Evolutionary conservation across 1,140 invertebrate genomes (phyloP).

Genomic region (Papilio glaucus): DNA sequence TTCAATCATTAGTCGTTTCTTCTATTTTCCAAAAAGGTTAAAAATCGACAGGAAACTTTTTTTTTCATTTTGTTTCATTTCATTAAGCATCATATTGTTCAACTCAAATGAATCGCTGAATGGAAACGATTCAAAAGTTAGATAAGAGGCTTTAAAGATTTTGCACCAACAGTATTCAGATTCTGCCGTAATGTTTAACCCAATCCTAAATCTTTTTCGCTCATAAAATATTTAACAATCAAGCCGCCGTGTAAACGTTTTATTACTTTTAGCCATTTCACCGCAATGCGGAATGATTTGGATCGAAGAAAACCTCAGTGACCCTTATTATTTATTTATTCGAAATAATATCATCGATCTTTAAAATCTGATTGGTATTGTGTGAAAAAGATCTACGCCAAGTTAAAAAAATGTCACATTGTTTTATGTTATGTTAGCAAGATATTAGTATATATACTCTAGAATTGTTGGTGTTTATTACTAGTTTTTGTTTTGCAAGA

Average conservation of each 20-base stretch:
- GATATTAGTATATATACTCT: too few species aligned
- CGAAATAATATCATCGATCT: not conserved
- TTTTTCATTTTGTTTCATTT: too few species aligned
- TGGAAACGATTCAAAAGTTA: slow-evolving; percentile 4
- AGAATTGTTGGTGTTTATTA: too few species aligned
- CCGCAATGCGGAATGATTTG: slow-evolving; percentile 32
- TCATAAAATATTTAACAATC: slow-evolving; percentile 33
- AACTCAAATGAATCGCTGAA: not conserved
- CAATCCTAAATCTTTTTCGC: slow-evolving; percentile 17
- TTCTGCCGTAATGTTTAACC: not conserved
- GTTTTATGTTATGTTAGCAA: too few species aligned
- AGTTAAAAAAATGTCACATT: too few species aligned
- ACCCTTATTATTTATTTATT: slow-evolving; percentile 2
- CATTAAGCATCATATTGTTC: too few species aligned
- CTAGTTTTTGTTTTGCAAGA: too few species aligned
- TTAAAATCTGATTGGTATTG: too few species aligned
- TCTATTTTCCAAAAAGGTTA: too few species aligned
- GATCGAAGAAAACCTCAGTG: not conserved
- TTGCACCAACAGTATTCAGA: not conserved
- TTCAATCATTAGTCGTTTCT: too few species aligned
- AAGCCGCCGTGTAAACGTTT: slow-evolving; percentile 34
- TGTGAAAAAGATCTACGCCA: too few species aligned
- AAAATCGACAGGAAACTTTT: too few species aligned
- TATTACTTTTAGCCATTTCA: slow-evolving; percentile 32
- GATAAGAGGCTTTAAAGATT: slow-evolving; percentile 4